Evolutionary conservation across 2,797 vertebrate species (phyloP).

Genomic region (Helicolenus hilgendorfi): DNA sequence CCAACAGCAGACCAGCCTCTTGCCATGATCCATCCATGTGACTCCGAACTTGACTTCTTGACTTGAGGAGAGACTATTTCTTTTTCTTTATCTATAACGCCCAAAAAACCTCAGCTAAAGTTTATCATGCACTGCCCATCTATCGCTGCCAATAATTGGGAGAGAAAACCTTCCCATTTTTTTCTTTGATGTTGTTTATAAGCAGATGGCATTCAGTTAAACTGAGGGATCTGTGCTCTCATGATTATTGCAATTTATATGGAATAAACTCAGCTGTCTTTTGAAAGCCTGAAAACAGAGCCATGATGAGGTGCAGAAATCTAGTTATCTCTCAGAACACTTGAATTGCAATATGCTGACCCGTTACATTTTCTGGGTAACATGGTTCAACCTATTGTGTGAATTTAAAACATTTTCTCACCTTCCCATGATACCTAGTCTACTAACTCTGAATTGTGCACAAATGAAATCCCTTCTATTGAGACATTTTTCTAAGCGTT

Average conservation of each 20-base stretch:
- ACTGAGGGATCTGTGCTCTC: not conserved
- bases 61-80: not conserved
- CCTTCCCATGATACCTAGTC: not conserved
- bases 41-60: not conserved
- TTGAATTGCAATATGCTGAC: too few species aligned
- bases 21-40: not conserved
- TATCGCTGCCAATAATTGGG: not conserved
- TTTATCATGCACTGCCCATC: not conserved
- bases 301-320: fast-evolving
- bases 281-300: too few species aligned
- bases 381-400: not conserved
- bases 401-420: not conserved
- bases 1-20: not conserved
- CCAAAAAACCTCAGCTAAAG: not conserved
- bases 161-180: not conserved
- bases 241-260: not conserved
- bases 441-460: not conserved
- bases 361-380: not conserved
- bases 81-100: not conserved
- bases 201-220: not conserved
- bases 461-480: not conserved
- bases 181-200: not conserved
- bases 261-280: not conserved
- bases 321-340: too few species aligned
- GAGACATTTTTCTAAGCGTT: not conserved